A percentile compares a stretch with the other conserved stretches of the same genome.
phyloP scores from a whole-genome alignment of 2,113 vertebrate genomes.

The Desmodus rotundus region DNA sequence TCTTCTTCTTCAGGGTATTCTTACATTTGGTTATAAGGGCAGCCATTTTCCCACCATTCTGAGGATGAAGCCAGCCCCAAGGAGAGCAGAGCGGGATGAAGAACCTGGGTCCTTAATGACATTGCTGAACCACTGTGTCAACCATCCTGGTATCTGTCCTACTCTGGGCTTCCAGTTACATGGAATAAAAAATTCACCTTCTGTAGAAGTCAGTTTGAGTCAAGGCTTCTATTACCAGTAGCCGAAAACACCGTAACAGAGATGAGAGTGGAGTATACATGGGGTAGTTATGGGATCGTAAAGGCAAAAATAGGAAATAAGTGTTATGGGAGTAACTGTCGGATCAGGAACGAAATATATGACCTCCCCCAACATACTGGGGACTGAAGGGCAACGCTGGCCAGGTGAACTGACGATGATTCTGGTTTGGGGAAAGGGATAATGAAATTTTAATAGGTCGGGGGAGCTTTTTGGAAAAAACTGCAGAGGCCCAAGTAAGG shows the following conservation, averaged over 20 bases:
- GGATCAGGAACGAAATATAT: conserved; percentile 8
- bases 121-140: not conserved
- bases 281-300: not conserved
- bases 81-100: not conserved
- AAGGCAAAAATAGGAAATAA: not conserved
- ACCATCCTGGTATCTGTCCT: not conserved
- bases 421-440: not conserved
- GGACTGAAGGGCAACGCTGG: not conserved
- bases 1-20: not conserved
- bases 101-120: not conserved
- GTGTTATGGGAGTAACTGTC: not conserved
- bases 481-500: not conserved
- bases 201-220: not conserved
- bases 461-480: not conserved
- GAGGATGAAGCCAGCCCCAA: not conserved
- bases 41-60: not conserved
- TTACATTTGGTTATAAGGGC: not conserved
- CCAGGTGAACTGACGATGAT: not conserved
- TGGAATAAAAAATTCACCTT: not conserved
- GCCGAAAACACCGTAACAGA: not conserved
- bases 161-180: not conserved
- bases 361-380: not conserved
- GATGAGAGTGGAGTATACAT: not conserved
- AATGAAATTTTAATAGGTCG: not conserved
- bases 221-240: not conserved